Evolutionary conservation across 2,113 vertebrate genomes (phyloP).

Genomic region (Syngnathus scovelli): DNA sequence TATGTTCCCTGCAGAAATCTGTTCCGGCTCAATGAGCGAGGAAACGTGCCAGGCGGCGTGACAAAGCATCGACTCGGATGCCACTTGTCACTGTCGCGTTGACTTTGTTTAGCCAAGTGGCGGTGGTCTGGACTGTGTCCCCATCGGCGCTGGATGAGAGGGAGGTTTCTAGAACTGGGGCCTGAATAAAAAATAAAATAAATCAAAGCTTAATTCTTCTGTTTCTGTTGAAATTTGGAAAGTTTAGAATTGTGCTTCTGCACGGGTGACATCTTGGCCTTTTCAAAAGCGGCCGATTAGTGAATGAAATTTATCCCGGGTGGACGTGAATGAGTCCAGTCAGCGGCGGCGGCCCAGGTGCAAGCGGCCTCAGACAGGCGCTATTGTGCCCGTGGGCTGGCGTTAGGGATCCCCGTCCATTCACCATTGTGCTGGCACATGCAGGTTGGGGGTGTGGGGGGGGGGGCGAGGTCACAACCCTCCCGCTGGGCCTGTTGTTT

Average conservation of each 20-base stretch:
- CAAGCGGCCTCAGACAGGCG: constrained; percentile 7
- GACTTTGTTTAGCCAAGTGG: constrained; percentile 5
- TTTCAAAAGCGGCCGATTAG: constrained; percentile 2
- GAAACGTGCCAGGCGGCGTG: constrained; percentile 4
- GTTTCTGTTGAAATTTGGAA: too few relatives aligned
- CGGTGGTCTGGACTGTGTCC: constrained; percentile 1
- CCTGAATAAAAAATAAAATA: background rate
- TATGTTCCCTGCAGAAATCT: background rate
- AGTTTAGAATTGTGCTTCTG: too few relatives aligned
- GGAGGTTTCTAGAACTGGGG: background rate
- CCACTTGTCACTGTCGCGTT: constrained; percentile 4
- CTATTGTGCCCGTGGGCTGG: constrained; percentile 1
- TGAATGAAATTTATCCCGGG: constrained; percentile 8
- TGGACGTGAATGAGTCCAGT: constrained; percentile 11
- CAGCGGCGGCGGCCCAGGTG: constrained; percentile 5
- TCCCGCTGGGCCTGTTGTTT: background rate
- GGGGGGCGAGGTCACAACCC: background rate
- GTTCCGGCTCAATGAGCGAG: constrained; percentile 3
- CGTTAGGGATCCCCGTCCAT: constrained; percentile 8
- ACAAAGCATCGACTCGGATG: constrained; percentile 5
- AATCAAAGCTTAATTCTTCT: too few relatives aligned
- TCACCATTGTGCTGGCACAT: constrained; percentile 4
- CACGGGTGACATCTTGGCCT: background rate
- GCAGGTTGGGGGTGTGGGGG: background rate
- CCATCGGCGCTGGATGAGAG: background rate